Percentiles rank a stretch among this genome's conserved stretches.
Conservation (phyloP, 2,113 vertebrate species). For the Montifringilla adamsi region DNA sequence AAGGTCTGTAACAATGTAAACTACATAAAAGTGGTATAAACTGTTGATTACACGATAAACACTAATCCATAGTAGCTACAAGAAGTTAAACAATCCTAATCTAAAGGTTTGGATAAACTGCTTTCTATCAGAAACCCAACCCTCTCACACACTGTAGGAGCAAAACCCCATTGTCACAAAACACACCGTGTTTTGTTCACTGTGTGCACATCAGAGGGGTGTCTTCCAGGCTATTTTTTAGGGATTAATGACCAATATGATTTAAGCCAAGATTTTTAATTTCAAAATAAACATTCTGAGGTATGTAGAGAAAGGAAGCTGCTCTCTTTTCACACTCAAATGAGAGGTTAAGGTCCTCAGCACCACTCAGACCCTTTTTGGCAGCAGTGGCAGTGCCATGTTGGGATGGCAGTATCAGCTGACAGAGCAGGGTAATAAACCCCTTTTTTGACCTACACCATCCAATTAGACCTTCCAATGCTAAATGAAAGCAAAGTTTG, state of each 20-base stretch:
- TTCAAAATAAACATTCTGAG: not conserved
- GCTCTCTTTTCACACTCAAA: not conserved
- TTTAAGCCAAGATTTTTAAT: not conserved
- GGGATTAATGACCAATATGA: not conserved
- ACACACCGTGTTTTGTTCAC: accelerated
- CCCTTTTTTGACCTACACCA: not conserved
- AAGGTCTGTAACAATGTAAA: accelerated
- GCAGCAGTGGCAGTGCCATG: not conserved
- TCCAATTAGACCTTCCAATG: not conserved
- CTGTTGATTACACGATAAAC: not conserved
- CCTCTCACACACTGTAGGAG: not conserved
- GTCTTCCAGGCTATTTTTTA: not conserved
- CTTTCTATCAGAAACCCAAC: not conserved
- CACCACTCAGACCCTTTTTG: not conserved
- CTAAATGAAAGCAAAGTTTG: not conserved
- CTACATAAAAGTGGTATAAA: not conserved
- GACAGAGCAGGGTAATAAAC: not conserved
- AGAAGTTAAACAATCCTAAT: not conserved
- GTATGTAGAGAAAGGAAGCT: not conserved
- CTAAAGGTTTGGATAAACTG: not conserved
- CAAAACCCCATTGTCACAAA: not conserved
- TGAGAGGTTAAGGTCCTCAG: not conserved
- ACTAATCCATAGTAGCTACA: not conserved
- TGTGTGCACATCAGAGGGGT: not conserved
- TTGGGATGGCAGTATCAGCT: not conserved